A percentile compares a stretch with the other conserved stretches of the same genome.
Evolutionary conservation across 2,888 invertebrate species (phyloP).

Genomic region (Acheta domesticus): DNA sequence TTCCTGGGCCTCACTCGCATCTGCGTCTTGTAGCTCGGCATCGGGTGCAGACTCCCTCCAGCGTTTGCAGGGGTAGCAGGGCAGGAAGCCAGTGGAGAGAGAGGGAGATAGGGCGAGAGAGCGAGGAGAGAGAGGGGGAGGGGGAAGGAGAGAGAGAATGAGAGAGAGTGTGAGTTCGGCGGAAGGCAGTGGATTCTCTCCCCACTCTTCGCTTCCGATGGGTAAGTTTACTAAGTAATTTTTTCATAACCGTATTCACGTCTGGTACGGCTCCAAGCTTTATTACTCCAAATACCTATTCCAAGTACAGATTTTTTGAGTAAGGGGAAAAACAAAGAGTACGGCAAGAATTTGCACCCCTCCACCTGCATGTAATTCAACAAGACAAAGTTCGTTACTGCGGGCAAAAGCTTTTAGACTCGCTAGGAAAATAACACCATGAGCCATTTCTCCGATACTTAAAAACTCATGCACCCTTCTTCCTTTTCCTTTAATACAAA

Average conservation of each 20-base stretch:
- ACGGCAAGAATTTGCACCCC: background rate
- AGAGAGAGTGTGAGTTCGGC: background rate
- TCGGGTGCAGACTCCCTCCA: too few relatives aligned
- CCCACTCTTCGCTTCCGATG: background rate
- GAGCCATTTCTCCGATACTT: background rate
- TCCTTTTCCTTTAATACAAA: too few relatives aligned
- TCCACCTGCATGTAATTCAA: background rate
- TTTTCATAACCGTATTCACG: background rate
- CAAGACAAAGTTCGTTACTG: background rate
- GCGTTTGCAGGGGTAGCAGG: too few relatives aligned
- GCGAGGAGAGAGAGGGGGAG: background rate
- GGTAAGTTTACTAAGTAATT: background rate
- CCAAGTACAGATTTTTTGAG: background rate
- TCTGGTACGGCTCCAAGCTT: background rate
- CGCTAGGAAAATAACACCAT: background rate
- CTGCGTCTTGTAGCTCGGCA: too few relatives aligned
- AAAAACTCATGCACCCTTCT: too few relatives aligned
- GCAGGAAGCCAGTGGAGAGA: too few relatives aligned
- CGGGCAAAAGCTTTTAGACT: background rate
- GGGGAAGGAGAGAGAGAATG: background rate
- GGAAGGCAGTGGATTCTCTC: background rate
- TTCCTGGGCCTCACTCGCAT: too few relatives aligned
- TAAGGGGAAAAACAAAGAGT: conserved; percentile 18
- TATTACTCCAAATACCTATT: background rate
- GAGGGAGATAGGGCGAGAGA: too few relatives aligned